Evolutionary conservation across 1,140 invertebrate genomes (phyloP), one percentile per base, ranked within the genome.

Genomic region (Lepidotrigona ventralis): DNA sequence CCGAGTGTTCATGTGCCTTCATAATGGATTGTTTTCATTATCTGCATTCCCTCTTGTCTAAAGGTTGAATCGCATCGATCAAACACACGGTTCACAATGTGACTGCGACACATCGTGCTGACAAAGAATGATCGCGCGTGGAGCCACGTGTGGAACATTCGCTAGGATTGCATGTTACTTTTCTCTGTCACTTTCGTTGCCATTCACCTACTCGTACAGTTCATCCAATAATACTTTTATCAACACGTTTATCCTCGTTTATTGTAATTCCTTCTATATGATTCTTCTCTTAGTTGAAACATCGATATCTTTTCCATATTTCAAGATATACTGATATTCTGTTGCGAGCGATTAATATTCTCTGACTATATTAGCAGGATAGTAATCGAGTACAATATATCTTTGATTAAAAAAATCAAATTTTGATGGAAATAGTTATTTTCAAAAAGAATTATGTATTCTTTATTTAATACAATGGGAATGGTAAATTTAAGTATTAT

Each of bases 1-100:
- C 60, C 73, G 56, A 23, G 39, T 69, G 69, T 51, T n/a, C 69
- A 14, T 29, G 54, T n/a, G 80, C 78, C 60, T 72, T 64, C 60
- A 58, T 90, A 90, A 90, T 89, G 71, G 90, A 90, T 90, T 79
- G 85, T 88, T 90, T 90, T 89, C 89, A 90, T 90, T 90, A 90
- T 84, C 72, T 85, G 66, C 33, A 51, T 58, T 78, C 64, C 63
- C 75, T 66, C 53, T 39, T 66, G 73, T 21, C 77, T 60, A 66
- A 83, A 79, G 66, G 53, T 53, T n/a, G 66, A 85, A 83, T 85
- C 84, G 76, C 88, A 91, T 91, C 90, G 89, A 91, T 91, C 90
- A 91, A 90, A 86, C 84, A 85, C 84, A 73, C 63, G 66, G 78
- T 87, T 85, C 83, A 79, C 68, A 68, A 77, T 86, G 81, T 79